Percentiles rank a stretch among this genome's conserved stretches.
Conservation (phyloP, 2,113 vertebrate species). For the Eudyptes chrysolophus region DNA sequence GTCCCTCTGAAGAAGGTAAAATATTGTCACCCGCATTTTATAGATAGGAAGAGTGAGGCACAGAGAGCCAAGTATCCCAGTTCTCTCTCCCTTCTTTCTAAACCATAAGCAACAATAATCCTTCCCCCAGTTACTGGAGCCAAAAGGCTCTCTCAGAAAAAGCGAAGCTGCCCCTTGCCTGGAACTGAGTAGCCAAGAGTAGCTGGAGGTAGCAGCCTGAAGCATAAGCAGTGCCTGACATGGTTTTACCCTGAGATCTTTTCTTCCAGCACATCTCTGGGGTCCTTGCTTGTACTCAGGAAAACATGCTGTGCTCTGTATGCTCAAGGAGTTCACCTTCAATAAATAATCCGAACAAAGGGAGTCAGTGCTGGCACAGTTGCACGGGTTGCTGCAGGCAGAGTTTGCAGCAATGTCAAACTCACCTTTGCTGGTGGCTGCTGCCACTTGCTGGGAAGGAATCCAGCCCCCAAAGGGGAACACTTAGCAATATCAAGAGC, state of each 20-base stretch:
- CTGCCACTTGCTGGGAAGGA: conserved; percentile 51
- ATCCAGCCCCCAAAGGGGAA: conserved; percentile 44
- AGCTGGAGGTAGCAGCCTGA: neutral
- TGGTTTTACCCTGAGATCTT: neutral
- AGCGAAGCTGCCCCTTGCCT: neutral
- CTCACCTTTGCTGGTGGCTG: conserved; percentile 51
- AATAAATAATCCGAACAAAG: neutral
- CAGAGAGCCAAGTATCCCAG: neutral
- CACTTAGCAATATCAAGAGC: conserved; percentile 24
- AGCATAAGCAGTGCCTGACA: neutral
- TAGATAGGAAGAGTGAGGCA: neutral
- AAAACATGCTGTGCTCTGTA: neutral
- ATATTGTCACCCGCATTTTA: neutral
- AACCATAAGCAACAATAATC: neutral
- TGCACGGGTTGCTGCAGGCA: conserved; percentile 10
- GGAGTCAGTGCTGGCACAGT: conserved; percentile 27
- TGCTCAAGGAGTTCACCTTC: conserved; percentile 47
- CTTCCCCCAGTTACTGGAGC: neutral
- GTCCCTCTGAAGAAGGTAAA: neutral
- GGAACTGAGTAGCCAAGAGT: neutral
- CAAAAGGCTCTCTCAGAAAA: neutral
- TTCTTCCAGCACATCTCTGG: neutral
- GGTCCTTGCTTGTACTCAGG: neutral
- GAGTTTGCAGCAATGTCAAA: conserved; percentile 62
- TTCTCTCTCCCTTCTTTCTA: neutral